phyloP scores from a whole-genome alignment of 1,140 invertebrate genomes.

The Pseudomyrmex cubaensis region DNA sequence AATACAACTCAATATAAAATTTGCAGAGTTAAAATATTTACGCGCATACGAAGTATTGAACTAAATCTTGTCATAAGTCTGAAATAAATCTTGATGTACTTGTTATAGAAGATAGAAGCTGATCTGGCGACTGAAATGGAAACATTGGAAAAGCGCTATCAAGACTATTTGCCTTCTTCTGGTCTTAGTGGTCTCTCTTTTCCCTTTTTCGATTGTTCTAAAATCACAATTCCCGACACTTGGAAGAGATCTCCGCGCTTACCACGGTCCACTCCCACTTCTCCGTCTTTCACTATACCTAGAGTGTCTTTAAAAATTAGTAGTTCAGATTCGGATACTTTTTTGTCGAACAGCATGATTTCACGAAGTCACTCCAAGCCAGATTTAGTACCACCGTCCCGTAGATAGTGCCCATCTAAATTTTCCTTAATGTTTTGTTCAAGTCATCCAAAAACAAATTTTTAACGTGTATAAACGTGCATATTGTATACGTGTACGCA shows the following conservation, averaged over 20 bases:
- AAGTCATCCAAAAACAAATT: neutral
- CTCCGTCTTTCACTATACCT: constrained; percentile 81
- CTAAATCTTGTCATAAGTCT: constrained; percentile 36
- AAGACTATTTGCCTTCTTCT: constrained; percentile 80
- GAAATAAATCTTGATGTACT: constrained; percentile 76
- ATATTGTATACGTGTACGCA: neutral
- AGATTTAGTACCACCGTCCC: constrained; percentile 71
- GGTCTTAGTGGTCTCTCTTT: constrained; percentile 80
- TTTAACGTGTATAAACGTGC: neutral
- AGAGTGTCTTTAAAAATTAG: constrained; percentile 78
- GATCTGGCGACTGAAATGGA: constrained; percentile 82
- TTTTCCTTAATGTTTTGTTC: neutral
- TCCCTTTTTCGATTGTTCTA: constrained; percentile 77
- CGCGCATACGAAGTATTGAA: neutral
- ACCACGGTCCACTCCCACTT: constrained; percentile 77
- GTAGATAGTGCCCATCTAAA: constrained; percentile 73
- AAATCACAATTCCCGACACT: constrained; percentile 70
- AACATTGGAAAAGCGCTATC: constrained; percentile 82
- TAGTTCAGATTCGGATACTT: constrained; percentile 75
- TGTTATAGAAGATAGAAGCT: constrained; percentile 84
- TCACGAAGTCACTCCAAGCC: constrained; percentile 76
- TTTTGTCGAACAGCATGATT: constrained; percentile 77
- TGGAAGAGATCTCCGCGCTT: constrained; percentile 76
- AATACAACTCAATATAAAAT: constrained; percentile 16
- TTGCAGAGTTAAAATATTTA: constrained; percentile 14